Base-by-base conservation (phyloP, 2,888 invertebrate genomes). In the Meta bourneti region DNA sequence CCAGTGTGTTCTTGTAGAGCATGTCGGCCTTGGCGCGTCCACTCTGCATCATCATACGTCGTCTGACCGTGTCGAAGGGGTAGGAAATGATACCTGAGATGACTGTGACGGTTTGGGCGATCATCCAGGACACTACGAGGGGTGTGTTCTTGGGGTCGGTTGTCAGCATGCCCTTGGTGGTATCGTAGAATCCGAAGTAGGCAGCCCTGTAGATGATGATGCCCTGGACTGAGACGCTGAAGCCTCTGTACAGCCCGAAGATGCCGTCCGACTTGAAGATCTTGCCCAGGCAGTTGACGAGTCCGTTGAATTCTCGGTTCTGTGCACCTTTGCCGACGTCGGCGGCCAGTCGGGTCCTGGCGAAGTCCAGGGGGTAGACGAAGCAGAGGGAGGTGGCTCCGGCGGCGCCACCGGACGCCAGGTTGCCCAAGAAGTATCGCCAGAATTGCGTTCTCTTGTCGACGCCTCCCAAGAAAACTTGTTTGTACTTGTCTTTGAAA, bases 401-500 rank as follows among this genome's bases (percentile, higher is more conserved):
- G 87, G 95, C 95, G 49, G 95, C 95, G 88, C 95, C 95, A 92
- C 95, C 95, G 88, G 95, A 95, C 7, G 95, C 95, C 93, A 95
- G 93, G 94, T 95, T 95, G 89, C 95, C 95, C 51, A 94, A 84
- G 83, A 95, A 94, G 91, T 94, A 95, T 74, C 94, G 94, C 94
- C 94, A 94, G 94, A 95, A 95, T 90, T 95, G 94, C 93, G 95
- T 95, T 93, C 95, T 95, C 94, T 96, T 96, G 94, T 95, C 94
- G 89, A 95, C 94, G 34, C 94, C 94, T n/a, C 94, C 94, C 85
- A 95, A 92, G 93, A 96, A 95, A 78, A 95, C 94, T 94, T 96
- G 95, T 96, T 98, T 98, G 96, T 98, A 98, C 94, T 98, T 97
- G 95, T 99, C 99, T 95, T 98, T 98, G 95, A 98, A 98, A 93